Base-by-base conservation (phyloP, 2,797 vertebrate species). In the Cossypha polioptera region DNA sequence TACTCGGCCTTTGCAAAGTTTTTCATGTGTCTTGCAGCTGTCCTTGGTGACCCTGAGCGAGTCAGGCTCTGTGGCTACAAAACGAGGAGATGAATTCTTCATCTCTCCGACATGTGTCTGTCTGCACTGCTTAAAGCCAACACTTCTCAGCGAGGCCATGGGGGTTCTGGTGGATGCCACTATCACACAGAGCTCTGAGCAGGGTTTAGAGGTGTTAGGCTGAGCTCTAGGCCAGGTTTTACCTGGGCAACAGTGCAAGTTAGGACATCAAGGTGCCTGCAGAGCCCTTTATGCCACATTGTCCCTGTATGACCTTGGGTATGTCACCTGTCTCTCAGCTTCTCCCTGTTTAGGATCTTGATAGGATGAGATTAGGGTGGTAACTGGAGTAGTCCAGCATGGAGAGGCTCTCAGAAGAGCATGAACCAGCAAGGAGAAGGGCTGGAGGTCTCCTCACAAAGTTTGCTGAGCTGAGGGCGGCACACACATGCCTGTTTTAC, bases 401-500 rank as follows among this genome's bases (percentile, higher is more conserved):
- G 2, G 42, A 26, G 3, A 28, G 2, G 31, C 6, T 79, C 77
- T 76, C 6, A 13, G 65, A n/a, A 53, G 16, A 92, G 11, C 0
- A 0, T 5, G 29, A n/a, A 8, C 4, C 28, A 28, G 40, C 51
- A 69, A 21, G n/a, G 31, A 57, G 25, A 47, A 51, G n/a, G 38
- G 26, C 18, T 3, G 5, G 42, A 50, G 28, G 36, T 71, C 48
- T 77, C n/a, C 26, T 40, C 31, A 16, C 68, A 5, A 61, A 92
- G 48, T 79, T 95, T 92, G 59, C 76, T 24, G 22, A 45, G 68
- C 71, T n/a, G 75, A 87, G 55, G 67, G n/a, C 0, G 1, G n/a
- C 3, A 1, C 13, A 54, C 75, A 43, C 18, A 19, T 48, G 54
- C 25, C 3, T 93, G 85, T 91, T 96, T 98, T 96, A 95, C 96